Evolutionary conservation across 2,888 invertebrate genomes (phyloP).

Genomic region (Cremastinae sp.): DNA sequence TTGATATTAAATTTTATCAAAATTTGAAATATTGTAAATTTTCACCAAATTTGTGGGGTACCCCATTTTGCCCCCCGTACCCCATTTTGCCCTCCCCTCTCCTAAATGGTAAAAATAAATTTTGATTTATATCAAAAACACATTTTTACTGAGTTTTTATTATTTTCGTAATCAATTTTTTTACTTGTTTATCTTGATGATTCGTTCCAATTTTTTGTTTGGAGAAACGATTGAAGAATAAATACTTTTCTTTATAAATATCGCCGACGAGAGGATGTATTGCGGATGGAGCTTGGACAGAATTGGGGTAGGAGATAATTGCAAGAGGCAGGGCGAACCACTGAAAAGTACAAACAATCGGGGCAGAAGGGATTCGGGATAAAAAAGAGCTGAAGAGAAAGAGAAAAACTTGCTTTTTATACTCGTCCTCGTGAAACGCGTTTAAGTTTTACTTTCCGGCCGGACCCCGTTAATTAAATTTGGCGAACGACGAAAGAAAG

Average conservation of each 20-base stretch:
- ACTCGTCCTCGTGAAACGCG: conserved; percentile 38
- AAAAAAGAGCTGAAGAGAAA: too few relatives aligned
- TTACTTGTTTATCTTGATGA: too few relatives aligned
- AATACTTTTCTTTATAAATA: background rate
- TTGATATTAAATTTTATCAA: too few relatives aligned
- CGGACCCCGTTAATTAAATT: conserved; percentile 59
- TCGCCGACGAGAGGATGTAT: conserved; percentile 43
- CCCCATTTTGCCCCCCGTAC: too few relatives aligned
- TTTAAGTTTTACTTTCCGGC: conserved; percentile 45
- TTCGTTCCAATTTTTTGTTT: too few relatives aligned
- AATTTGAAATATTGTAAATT: too few relatives aligned
- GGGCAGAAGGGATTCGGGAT: background rate
- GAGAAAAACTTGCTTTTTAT: conserved; percentile 5
- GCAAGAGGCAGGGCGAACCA: conserved; percentile 23
- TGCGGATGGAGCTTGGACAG: conserved; percentile 62
- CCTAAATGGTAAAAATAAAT: too few relatives aligned
- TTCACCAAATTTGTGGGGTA: too few relatives aligned
- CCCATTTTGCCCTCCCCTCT: too few relatives aligned
- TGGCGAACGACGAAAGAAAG: conserved; percentile 24
- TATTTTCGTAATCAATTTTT: too few relatives aligned
- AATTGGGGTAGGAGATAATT: conserved; percentile 38
- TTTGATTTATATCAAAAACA: too few relatives aligned
- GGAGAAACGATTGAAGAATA: background rate
- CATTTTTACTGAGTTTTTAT: too few relatives aligned
- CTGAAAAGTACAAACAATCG: conserved; percentile 20